Percentiles rank a stretch among this genome's conserved stretches.
Conservation (phyloP, 92 coral and sea anemone genomes). For the Porites divaricata region DNA sequence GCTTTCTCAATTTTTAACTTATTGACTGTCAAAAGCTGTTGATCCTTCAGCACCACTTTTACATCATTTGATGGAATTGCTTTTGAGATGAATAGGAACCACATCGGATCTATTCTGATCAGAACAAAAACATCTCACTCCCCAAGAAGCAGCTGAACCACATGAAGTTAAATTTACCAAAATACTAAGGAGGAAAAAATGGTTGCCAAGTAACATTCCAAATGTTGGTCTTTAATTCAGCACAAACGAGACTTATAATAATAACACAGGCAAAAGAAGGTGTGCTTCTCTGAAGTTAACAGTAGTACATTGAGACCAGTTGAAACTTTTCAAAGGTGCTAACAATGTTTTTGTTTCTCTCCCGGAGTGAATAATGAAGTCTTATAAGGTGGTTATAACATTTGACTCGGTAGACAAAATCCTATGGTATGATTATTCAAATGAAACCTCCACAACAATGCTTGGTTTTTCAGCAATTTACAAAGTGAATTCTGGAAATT, state of each 20-base stretch:
- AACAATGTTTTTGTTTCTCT: no score
- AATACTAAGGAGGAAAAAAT: conserved; percentile 14
- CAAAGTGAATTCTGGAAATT: no score
- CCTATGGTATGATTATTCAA: no score
- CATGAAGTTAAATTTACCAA: background rate
- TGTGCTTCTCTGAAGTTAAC: no score
- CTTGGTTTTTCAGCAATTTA: background rate
- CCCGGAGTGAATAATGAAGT: no score
- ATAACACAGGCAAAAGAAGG: background rate
- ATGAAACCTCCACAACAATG: no score
- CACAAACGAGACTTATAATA: background rate
- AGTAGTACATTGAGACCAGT: no score
- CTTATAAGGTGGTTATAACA: background rate
- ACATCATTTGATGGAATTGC: background rate
- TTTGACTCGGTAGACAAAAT: background rate
- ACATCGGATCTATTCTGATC: background rate
- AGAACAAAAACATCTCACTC: conserved; percentile 16
- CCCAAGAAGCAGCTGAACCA: background rate
- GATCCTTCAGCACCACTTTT: no score
- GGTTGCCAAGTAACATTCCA: conserved; percentile 2
- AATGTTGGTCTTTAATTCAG: background rate
- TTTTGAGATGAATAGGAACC: background rate
- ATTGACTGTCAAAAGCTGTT: no score
- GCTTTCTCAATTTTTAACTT: no score
- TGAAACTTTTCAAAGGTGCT: no score